Percentiles rank a stretch among this genome's conserved stretches.
Evolutionary conservation across 2,888 invertebrate genomes (phyloP).

Genomic region (Synanthedon formicaeformis): DNA sequence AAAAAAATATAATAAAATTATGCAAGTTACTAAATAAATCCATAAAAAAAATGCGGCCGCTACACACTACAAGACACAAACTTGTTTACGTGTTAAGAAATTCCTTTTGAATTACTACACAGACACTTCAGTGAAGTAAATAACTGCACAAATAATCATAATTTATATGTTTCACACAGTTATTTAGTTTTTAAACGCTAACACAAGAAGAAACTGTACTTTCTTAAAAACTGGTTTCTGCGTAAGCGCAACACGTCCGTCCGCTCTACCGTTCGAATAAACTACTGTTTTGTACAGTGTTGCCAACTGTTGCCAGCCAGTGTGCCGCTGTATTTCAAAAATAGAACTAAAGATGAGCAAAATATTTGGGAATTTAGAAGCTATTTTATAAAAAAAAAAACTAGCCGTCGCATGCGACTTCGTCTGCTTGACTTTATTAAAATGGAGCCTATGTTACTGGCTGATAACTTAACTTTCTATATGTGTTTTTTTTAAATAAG

Average conservation of each 20-base stretch:
- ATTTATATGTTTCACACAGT: not conserved
- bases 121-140: slow-evolving; percentile 14
- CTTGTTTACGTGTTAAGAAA: slow-evolving; percentile 22
- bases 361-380: too few species aligned
- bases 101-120: slow-evolving; percentile 5
- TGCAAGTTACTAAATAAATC: slow-evolving; percentile 29
- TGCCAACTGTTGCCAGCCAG: too few species aligned
- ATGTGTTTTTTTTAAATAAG: too few species aligned
- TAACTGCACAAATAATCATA: not conserved
- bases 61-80: slow-evolving; percentile 7
- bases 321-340: too few species aligned
- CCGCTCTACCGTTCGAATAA: slow-evolving; percentile 17
- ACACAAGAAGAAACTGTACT: not conserved
- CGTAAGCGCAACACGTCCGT: slow-evolving; percentile 27
- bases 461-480: too few species aligned
- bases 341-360: too few species aligned
- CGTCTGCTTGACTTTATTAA: too few species aligned
- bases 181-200: not conserved
- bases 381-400: too few species aligned
- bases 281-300: slow-evolving; percentile 21
- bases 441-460: too few species aligned
- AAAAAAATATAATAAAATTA: slow-evolving; percentile 16
- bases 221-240: not conserved
- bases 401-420: too few species aligned
- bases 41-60: slow-evolving; percentile 19